Percentiles rank a stretch among this genome's conserved stretches.
phyloP scores from a whole-genome alignment of 2,113 vertebrate genomes.

The Hydropotes inermis region DNA sequence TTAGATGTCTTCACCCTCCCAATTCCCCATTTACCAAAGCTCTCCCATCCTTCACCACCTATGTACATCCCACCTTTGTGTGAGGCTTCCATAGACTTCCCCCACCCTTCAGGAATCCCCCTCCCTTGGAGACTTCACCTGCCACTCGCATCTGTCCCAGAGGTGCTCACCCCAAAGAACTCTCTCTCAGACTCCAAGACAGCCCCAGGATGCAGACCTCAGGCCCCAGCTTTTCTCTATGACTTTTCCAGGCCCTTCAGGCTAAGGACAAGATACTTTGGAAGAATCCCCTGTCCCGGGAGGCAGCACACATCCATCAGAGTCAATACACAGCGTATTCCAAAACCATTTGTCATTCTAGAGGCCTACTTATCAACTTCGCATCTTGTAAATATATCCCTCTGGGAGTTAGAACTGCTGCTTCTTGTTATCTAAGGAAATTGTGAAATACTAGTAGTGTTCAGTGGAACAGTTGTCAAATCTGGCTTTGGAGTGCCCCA shows the following conservation, averaged over 20 bases:
- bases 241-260: not conserved
- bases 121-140: not conserved
- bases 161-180: not conserved
- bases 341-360: slow-evolving; percentile 53
- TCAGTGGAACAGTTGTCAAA: slow-evolving; percentile 72
- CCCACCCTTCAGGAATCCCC: not conserved
- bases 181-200: not conserved
- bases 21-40: not conserved
- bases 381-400: slow-evolving; percentile 27
- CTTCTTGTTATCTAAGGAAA: slow-evolving; percentile 66
- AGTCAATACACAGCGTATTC: not conserved
- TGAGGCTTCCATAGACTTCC: not conserved
- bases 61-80: not conserved
- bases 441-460: slow-evolving; percentile 35
- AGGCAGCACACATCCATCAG: slow-evolving; percentile 19
- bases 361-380: slow-evolving; percentile 54
- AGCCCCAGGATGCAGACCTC: not conserved
- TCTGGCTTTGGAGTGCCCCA: slow-evolving; percentile 60
- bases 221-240: not conserved
- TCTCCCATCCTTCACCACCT: not conserved
- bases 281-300: not conserved
- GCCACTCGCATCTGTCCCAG: not conserved
- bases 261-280: not conserved
- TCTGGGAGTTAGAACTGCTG: slow-evolving; percentile 40
- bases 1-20: not conserved